A percentile compares a stretch with the other conserved stretches of the same genome.
Evolutionary conservation across 2,113 vertebrate species (phyloP).

Genomic region (Phaetusa simplex): DNA sequence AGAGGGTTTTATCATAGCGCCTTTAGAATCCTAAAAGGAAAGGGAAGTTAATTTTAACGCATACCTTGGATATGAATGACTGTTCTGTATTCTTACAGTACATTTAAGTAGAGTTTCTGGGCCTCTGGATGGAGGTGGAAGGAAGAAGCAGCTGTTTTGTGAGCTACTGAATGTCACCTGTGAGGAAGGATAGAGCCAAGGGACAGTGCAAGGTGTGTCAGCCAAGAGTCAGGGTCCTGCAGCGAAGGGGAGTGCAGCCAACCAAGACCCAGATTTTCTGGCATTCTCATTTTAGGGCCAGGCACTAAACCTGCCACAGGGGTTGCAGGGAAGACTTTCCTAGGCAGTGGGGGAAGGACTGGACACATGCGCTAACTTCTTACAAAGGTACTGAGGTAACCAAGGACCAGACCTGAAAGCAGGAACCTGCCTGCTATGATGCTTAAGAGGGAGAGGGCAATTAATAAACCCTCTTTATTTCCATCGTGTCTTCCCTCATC

Average conservation of each 20-base stretch:
- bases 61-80: background rate
- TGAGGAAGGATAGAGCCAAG: background rate
- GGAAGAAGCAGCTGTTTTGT: background rate
- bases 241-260: fast-evolving
- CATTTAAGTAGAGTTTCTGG: background rate
- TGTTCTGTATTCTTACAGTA: background rate
- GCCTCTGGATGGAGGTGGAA: background rate
- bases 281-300: background rate
- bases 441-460: background rate
- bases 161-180: background rate
- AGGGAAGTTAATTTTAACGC: background rate
- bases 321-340: background rate
- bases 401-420: background rate
- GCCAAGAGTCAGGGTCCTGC: background rate
- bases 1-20: background rate
- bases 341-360: background rate
- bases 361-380: background rate
- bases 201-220: background rate
- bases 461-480: background rate
- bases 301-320: background rate
- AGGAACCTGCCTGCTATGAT: background rate
- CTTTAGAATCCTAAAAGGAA: background rate
- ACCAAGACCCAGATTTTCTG: background rate
- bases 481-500: background rate
- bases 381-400: background rate